Base-by-base conservation (phyloP, 2,888 invertebrate species). In the Drosophila hawaiiensis region DNA sequence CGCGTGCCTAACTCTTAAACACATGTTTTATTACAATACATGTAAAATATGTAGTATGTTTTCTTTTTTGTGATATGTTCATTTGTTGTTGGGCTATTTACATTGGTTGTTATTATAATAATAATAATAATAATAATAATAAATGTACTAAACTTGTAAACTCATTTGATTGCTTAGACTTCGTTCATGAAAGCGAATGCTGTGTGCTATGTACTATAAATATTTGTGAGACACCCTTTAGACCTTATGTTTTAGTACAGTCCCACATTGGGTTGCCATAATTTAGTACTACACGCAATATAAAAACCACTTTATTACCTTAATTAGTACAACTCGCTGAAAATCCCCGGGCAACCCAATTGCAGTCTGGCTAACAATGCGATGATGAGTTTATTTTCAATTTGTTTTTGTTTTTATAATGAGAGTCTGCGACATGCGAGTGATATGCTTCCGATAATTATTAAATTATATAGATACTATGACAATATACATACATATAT, bases 391-490 rank as follows among this genome's bases (percentile, higher is more conserved):
- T 73, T 58, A 60, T 52, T 29, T 28, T 28, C 9, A 16, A 47
- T 16, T 47, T 47, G 29, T 1, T 28, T 55, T 39, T 28, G 19
- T 58, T 35, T 61, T 43, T 58, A n/a, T 65, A 49, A 86, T 86
- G 90, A 84, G 87, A 86, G 88, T 87, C 91, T 84, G 62, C 62
- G 69, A 82, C 64, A 87, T 90, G 86, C 86, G 91, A 89, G 91
- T 87, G 91, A 87, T 87, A 77, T 87, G 82, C 78, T 87, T 91
- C 82, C 82, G 83, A 89, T 89, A 85, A 69, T 80, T 70, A 82
- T 90, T 80, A 90, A 87, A 84, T 86, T 90, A 86, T 74, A 84
- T 84, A 83, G 83, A 79, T 79, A 80, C 80, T 82, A 79, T 75
- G 72, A 82, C 73, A 77, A 77, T 76, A 71, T 76, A 69, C 52